Conservation (phyloP, 2,113 vertebrate genomes). For the Callorhinus ursinus region DNA sequence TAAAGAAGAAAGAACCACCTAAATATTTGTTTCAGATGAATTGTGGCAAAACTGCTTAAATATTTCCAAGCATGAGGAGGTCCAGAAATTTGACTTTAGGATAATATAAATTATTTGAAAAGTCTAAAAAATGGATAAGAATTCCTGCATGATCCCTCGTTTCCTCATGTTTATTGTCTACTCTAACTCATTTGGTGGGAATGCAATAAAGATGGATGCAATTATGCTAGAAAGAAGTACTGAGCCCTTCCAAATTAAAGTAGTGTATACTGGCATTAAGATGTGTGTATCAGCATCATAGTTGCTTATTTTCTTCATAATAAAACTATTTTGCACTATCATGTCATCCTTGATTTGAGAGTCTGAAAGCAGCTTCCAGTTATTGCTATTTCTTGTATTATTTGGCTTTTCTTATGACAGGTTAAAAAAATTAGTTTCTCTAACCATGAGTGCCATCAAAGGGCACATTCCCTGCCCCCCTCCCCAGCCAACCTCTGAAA, state of each 20-base stretch:
- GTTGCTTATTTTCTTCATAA: conserved; percentile 5
- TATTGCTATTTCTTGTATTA: not conserved
- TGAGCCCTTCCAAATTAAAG: not conserved
- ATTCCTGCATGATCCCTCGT: not conserved
- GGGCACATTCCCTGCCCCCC: not conserved
- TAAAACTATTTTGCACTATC: not conserved
- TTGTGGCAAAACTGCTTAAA: not conserved
- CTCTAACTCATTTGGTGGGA: not conserved
- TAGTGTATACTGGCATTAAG: not conserved
- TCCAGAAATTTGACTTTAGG: not conserved
- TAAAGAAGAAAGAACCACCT: not conserved
- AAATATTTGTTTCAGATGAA: conserved; percentile 38
- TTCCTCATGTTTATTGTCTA: conserved; percentile 1
- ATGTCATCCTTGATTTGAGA: not conserved
- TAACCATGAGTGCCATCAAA: not conserved
- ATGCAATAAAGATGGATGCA: not conserved
- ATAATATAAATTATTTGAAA: not conserved
- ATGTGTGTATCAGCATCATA: not conserved
- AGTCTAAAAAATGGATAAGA: not conserved
- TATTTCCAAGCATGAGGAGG: not conserved
- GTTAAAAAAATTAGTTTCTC: conserved; percentile 25
- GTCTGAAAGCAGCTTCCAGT: conserved; percentile 18
- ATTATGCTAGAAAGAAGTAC: not conserved
- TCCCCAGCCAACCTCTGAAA: not conserved
- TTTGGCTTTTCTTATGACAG: conserved; percentile 2